Evolutionary conservation across 2,888 invertebrate species (phyloP), one percentile per base, ranked within the genome.

Genomic region (Spialia ferax): DNA sequence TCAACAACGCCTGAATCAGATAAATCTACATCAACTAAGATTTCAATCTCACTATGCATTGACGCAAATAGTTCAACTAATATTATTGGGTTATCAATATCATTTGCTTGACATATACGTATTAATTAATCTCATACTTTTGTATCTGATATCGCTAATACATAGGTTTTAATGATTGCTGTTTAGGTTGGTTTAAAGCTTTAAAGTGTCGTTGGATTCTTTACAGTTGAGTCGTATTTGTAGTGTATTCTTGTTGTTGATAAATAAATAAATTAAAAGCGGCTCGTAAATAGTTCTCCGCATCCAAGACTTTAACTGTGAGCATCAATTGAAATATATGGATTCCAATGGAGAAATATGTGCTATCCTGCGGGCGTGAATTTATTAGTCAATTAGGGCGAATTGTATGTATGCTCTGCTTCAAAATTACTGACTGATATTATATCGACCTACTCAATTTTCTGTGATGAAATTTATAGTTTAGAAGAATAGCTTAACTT

Each of bases 21-120:
- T 59, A 45, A 26, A 66, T 61, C n/a, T 18, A 35, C 64, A 50
- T 56, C 42, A 54, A 54, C 42, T 38, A 77, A 77, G 68, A 70
- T 79, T 77, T 80, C 79, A 73, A 77, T 68, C 69, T 80, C 79
- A 79, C 74, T 76, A 77, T 82, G 74, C 78, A 82, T 82, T 91
- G 91, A 91, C 89, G 91, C 84, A 91, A 84, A 78, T 83, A 73
- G 76, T 80, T 74, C 77, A 73, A 79, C 79, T 79, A 79, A 75
- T 80, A 71, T 32, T 42, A 42, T 78, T 81, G 78, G 89, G 88
- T 91, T 89, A 91, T 88, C 87, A 79, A 72, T 89, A 91, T 88
- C 87, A 79, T 72, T 65, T 69, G 70, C 61, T 73, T 79, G 81
- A 79, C 80, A 35, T 77, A n/a, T n/a, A n/a, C 79, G 77, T 73